Conservation (phyloP, 2,797 vertebrate species). For the Halcyon smyrnensis region DNA sequence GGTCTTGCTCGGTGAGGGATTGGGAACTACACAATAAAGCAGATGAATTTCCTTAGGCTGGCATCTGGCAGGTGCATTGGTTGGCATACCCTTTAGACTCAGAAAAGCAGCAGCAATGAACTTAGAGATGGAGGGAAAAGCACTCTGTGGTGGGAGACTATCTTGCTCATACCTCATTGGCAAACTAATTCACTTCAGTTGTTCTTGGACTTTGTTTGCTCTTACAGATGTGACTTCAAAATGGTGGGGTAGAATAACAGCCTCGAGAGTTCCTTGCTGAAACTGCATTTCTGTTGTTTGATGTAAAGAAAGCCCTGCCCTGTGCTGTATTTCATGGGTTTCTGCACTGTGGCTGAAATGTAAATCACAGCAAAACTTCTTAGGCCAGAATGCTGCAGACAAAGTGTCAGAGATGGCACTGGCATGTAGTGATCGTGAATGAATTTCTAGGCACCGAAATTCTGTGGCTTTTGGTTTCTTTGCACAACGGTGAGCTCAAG, state of each 20-base stretch:
- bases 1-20: background rate
- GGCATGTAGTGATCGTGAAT: background rate
- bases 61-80: background rate
- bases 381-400: background rate
- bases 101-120: background rate
- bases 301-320: background rate
- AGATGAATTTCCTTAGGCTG: background rate
- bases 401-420: background rate
- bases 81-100: background rate
- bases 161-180: rapidly evolving
- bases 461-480: background rate
- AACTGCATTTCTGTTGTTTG: background rate
- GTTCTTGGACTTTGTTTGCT: background rate
- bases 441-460: background rate
- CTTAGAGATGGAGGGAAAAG: background rate
- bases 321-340: background rate
- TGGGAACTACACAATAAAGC: background rate
- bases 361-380: background rate
- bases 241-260: background rate
- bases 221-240: background rate
- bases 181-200: background rate
- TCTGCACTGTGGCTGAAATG: background rate
- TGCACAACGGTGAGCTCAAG: background rate
- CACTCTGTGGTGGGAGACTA: background rate
- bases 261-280: background rate